Conservation (phyloP, 2,797 vertebrate genomes). For the Mionectes olivaceus region DNA sequence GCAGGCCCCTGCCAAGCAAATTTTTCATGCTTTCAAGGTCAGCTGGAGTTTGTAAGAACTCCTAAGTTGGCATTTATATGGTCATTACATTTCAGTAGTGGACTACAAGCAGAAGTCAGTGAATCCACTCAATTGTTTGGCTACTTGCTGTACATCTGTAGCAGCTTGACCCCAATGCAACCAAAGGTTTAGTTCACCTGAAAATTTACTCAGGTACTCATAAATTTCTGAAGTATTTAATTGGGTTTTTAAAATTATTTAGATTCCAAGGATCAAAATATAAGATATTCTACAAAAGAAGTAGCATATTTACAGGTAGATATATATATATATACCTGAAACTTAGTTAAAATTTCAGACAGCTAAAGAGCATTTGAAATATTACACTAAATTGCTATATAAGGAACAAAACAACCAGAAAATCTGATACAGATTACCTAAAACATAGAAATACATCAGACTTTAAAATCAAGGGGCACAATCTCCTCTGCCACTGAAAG, state of each 20-base stretch:
- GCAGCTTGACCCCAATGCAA: not conserved
- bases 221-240: not conserved
- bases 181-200: not conserved
- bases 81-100: not conserved
- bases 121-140: not conserved
- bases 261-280: not conserved
- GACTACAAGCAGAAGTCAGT: not conserved
- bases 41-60: not conserved
- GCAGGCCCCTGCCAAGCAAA: not conserved
- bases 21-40: accelerated
- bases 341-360: not conserved
- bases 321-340: not conserved
- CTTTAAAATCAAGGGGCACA: not conserved
- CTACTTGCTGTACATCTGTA: not conserved
- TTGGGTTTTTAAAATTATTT: not conserved
- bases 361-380: not conserved
- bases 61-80: not conserved
- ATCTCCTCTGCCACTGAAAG: not conserved
- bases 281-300: not conserved
- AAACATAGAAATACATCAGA: not conserved
- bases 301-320: not conserved
- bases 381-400: not conserved
- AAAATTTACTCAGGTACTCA: not conserved
- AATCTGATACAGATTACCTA: not conserved
- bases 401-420: not conserved